Conservation (phyloP, 2,888 invertebrate species). For the Agrochola macilenta region DNA sequence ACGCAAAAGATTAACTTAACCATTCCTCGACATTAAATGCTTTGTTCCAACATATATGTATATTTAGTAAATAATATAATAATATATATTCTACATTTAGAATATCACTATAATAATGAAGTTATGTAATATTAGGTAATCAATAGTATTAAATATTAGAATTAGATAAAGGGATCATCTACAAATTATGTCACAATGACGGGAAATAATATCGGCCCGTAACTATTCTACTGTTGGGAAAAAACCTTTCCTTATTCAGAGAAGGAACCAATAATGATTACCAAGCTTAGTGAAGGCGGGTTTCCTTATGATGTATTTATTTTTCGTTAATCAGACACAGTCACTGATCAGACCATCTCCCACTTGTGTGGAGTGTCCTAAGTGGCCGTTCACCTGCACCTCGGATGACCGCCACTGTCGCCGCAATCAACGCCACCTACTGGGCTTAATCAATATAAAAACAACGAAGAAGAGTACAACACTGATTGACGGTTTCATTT, state of each 20-base stretch:
- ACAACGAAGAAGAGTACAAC: too few species aligned
- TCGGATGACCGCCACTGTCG: too few species aligned
- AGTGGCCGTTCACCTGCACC: too few species aligned
- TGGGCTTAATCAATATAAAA: too few species aligned
- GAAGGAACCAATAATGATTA: neutral
- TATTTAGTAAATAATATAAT: constrained; percentile 66
- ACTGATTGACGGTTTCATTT: too few species aligned
- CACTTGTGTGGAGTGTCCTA: too few species aligned
- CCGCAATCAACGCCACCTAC: too few species aligned
- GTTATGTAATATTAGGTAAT: constrained; percentile 68
- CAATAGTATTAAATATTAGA: constrained; percentile 68
- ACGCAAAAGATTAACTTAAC: constrained; percentile 49
- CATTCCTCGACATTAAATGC: constrained; percentile 66
- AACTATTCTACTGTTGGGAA: neutral
- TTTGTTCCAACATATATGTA: constrained; percentile 65
- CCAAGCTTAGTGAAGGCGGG: neutral
- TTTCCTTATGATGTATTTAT: neutral
- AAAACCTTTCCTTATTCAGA: neutral
- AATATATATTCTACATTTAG: constrained; percentile 66
- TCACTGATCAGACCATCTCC: too few species aligned
- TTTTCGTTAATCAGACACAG: neutral
- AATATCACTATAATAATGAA: constrained; percentile 64
- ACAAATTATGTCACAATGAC: constrained; percentile 48
- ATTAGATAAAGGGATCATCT: constrained; percentile 53
- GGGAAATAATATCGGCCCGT: neutral